Evolutionary conservation across 2,797 vertebrate genomes (phyloP), one percentile per base, ranked within the genome.

Genomic region (Phrynocephalus guinanensis): DNA sequence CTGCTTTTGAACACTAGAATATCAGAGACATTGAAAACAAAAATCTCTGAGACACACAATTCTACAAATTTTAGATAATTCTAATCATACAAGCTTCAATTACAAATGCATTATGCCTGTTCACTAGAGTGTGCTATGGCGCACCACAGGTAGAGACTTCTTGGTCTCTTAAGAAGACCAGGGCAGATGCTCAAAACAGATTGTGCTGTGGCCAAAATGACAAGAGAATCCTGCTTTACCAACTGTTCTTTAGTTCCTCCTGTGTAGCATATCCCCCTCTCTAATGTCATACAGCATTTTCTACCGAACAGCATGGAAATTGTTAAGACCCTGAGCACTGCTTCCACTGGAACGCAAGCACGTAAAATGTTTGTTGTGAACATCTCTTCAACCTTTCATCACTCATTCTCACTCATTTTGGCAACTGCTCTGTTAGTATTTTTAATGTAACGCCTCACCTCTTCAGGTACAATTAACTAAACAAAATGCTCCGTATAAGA

Each of bases 1-100:
- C 92, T 92, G 93, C 86, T 18, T 91, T 93, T 96, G 93, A 93
- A 95, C 93, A 95, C 93, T 94, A 95, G 90, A 76, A 92, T 82
- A 95, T 87, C 85, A 88, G 71, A 89, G 92, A 70, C 91, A 94
- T 90, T 93, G 87, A 90, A 84, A 92, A 94, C 92, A 94, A 90
- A 95, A 92, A 86, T 48, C 84, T 44, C 83, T 68, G 87, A 78
- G 87, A 48, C 1, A 86, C 50, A 44, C 44, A 44, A 70, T 2
- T 76, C 89, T 88, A 22, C 79, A 15, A 24, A 63, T 7, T 52
- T 44, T 63, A 81, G 33, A 30, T 63, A 67, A 67, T 24, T 30
- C 13, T 73, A 10, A 60, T 44, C 28, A 63, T 72, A 44, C 18
- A 44, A 66, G 20, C 48, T 48, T 22, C 24, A 63, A 67, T 15